Percentiles rank a stretch among this genome's conserved stretches.
These are phyloP conservation scores for Megaleporinus macrocephalus DNA, from an alignment of 2,113 vertebrate species.

Conservation along the genomic window DNA sequence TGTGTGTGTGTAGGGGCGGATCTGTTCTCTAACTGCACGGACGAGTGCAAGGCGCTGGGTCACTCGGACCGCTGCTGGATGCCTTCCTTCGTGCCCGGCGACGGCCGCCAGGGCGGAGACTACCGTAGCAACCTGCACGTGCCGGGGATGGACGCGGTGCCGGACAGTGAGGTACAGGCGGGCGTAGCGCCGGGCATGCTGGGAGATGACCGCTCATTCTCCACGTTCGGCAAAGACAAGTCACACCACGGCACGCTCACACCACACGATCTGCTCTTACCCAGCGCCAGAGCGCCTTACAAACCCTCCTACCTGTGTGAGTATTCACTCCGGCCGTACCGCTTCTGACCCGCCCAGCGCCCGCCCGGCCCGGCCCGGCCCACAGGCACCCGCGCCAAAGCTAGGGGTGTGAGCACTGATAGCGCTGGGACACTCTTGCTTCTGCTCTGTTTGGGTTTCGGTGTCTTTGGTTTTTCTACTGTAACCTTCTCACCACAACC, in stretches of 20 bases:
- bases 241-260: slow-evolving; percentile 96
- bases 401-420: background rate
- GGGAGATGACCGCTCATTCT: slow-evolving; percentile 92
- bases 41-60: slow-evolving; percentile 98
- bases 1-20: slow-evolving; percentile 82
- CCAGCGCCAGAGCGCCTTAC: slow-evolving; percentile 94
- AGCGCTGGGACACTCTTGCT: background rate
- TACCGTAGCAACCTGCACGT: slow-evolving; percentile 99
- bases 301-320: slow-evolving; percentile 99
- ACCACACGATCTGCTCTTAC: slow-evolving; percentile 95
- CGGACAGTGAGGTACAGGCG: slow-evolving; percentile 97
- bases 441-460: background rate
- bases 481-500: slow-evolving; percentile 5
- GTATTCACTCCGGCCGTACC: slow-evolving; percentile 82
- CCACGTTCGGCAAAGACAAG: slow-evolving; percentile 99
- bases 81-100: slow-evolving; percentile 95
- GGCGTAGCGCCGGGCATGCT: slow-evolving; percentile 80
- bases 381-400: background rate
- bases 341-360: slow-evolving; percentile 59
- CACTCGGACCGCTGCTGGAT: slow-evolving; percentile 99
- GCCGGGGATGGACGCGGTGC: slow-evolving; percentile 98
- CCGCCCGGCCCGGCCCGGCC: background rate
- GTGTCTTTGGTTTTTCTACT: background rate
- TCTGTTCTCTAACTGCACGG: slow-evolving; percentile 98
- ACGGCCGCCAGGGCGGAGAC: slow-evolving; percentile 95